Evolutionary conservation across 2,888 invertebrate genomes (phyloP), one percentile per base, ranked within the genome.

Genomic region (Thumatha senex): DNA sequence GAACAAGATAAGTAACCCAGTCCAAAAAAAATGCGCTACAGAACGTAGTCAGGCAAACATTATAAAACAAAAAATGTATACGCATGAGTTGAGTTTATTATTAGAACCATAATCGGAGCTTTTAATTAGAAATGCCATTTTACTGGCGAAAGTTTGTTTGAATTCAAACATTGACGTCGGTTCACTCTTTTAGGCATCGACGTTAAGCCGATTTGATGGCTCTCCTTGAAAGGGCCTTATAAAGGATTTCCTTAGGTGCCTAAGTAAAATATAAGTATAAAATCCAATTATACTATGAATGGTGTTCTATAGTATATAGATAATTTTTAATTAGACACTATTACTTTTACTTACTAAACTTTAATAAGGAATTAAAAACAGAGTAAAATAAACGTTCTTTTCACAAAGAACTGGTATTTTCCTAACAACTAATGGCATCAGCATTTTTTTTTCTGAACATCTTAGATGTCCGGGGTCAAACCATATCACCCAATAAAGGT

Each of bases 71-170:
- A 44, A 48, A 48, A 55, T 52, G 49, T 52, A 40, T 40, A 41
- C 40, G 49, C 31, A 46, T 15, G 36, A 15, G 10, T 9, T 14
- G 13, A 10, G 36, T 14, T 49, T 61, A 57, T 66, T 62, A 59
- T 49, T 53, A 46, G 54, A 60, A 51, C 51, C 57, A 63, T 56
- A 43, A 53, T 54, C 45, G 48, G 51, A 62, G 58, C 57, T 58
- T 72, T 71, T 72, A 75, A 76, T 76, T 73, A 71, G 63, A 74
- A 75, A 70, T 68, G 61, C 63, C 61, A 63, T 67, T 69, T 66
- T 55, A 67, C 67, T 67, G 58, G 54, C 56, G 5, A 69, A 74
- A 72, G 61, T 72, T 74, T 57, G 48, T 56, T 51, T 40, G 52
- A 40, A 45, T 40, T 56, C 34, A 54, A 51, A 43, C n/a, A 31